Conservation (phyloP, 2,888 invertebrate genomes). For the Andricus curvator region DNA sequence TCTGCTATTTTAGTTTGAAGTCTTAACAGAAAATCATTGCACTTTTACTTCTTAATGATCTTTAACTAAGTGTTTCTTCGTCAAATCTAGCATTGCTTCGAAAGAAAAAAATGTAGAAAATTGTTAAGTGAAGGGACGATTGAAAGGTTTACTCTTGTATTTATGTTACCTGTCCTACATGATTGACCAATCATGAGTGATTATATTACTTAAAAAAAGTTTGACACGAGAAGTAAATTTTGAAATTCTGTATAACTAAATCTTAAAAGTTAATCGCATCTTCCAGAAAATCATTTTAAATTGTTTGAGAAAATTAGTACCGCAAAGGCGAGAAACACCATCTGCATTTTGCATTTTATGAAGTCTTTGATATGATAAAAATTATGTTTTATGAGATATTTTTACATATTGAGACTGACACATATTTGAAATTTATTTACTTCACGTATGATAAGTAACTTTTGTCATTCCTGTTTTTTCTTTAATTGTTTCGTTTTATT, state of each 20-base stretch:
- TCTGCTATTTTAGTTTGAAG: constrained; percentile 6
- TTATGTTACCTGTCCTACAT: neutral
- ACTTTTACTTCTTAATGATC: constrained; percentile 21
- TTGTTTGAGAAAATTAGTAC: too few species aligned
- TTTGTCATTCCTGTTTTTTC: too few species aligned
- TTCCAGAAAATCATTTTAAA: neutral
- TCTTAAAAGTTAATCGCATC: neutral
- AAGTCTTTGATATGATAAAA: too few species aligned
- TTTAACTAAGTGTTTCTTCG: neutral
- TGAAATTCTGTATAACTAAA: neutral
- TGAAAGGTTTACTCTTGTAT: neutral
- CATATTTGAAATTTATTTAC: too few species aligned
- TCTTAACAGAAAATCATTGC: constrained; percentile 15
- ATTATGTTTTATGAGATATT: too few species aligned
- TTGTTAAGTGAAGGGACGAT: constrained; percentile 24
- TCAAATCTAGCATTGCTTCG: constrained; percentile 1
- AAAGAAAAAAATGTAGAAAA: neutral
- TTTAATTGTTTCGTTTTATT: too few species aligned
- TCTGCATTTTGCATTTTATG: too few species aligned
- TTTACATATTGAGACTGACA: too few species aligned
- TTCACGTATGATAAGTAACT: too few species aligned
- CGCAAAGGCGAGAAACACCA: too few species aligned
- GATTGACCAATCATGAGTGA: neutral
- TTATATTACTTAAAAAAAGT: neutral
- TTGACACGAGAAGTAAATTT: neutral